Evolutionary conservation across 2,797 vertebrate species (phyloP), one percentile per base, ranked within the genome.

Genomic region (Lepilemur ruficaudatus): DNA sequence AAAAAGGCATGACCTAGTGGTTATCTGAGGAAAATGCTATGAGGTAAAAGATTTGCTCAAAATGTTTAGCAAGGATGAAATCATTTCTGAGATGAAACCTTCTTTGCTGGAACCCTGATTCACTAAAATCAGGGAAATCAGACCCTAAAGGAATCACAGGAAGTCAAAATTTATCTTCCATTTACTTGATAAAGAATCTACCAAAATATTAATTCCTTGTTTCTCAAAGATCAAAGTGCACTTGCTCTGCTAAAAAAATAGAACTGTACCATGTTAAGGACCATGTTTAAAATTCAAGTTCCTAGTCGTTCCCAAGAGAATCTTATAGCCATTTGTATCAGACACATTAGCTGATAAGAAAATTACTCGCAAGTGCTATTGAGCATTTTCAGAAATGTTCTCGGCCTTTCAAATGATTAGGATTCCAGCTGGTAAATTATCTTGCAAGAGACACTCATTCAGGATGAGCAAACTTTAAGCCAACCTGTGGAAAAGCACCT

Each of bases 251-350:
- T 69, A 57, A 8, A 89, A 89, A 91, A 95, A 75, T 57, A 65
- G 70, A 82, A 2, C 11, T 30, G 23, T 13, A 76, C 67, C 46
- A 35, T n/a, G 12, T 75, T 46, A 95, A 57, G 4, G 25, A 69
- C n/a, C 23, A 69, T 55, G 35, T 94, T 95, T 95, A 72, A 97
- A 91, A 80, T 88, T 92, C n/a, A 70, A 94, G 50, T 70, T 92
- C 59, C 55, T 50, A 85, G n/a, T 5, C 67, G 59, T 22, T 91
- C 38, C 32, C 48, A 89, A 94, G 65, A 88, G 61, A 94, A 73
- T 52, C 50, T 32, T 75, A 76, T 1, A 41, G 50, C 43, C 85
- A 76, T 30, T 59, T 41, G 73, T 35, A 89, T 82, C 43, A 85
- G 67, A 83, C 15, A 86, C 22, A 69, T 1, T 57, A 17, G 23